Conservation (phyloP, 1,140 invertebrate species). For the Pseudomyrmex dendroicus region DNA sequence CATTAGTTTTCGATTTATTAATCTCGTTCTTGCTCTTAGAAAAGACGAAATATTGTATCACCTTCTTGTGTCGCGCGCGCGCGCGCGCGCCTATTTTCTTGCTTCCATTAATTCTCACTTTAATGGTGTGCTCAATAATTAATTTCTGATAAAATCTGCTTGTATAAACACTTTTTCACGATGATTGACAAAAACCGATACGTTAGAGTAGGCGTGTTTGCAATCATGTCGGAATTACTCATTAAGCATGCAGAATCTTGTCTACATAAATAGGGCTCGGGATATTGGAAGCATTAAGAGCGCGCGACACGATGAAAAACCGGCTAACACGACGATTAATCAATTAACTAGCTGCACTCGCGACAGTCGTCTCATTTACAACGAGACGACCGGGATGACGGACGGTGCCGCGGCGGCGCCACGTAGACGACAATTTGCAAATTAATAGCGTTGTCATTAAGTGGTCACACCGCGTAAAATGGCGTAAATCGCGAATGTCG, state of each 20-base stretch:
- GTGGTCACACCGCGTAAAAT: constrained; percentile 26
- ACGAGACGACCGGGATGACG: constrained; percentile 20
- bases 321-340: constrained; percentile 56
- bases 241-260: neutral
- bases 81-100: too few species aligned
- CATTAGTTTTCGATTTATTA: constrained; percentile 5
- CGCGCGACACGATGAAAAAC: constrained; percentile 17
- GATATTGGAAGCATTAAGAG: neutral
- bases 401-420: neutral
- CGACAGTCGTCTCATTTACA: constrained; percentile 26
- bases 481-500: constrained; percentile 51
- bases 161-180: neutral
- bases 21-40: neutral
- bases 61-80: neutral
- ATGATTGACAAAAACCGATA: constrained; percentile 6
- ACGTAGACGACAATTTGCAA: constrained; percentile 45
- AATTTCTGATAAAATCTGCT: constrained; percentile 10
- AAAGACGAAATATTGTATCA: neutral
- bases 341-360: constrained; percentile 23
- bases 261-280: neutral
- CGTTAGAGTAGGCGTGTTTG: neutral
- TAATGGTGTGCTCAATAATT: constrained; percentile 18
- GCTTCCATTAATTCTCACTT: neutral
- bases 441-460: constrained; percentile 62
- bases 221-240: constrained; percentile 1